Evolutionary conservation across 2,797 vertebrate genomes (phyloP).

Genomic region (Furcifer pardalis): DNA sequence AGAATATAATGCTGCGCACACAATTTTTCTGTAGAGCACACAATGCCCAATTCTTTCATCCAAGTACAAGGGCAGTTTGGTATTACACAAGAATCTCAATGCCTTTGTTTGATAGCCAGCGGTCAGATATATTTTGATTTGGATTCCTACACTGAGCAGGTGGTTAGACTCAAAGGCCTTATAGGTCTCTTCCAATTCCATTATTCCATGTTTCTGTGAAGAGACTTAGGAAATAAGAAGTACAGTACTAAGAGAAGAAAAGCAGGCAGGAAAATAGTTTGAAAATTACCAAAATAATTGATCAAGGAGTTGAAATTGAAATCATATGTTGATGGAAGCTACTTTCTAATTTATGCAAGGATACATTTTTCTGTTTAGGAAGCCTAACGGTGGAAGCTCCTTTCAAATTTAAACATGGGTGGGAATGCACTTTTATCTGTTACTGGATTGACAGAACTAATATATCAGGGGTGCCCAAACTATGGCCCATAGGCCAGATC

Average conservation of each 20-base stretch:
- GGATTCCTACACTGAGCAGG: too few species aligned
- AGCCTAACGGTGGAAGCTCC: not conserved
- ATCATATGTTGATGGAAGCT: not conserved
- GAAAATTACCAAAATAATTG: constrained; percentile 1
- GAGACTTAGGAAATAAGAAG: not conserved
- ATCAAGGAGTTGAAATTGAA: not conserved
- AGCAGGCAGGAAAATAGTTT: not conserved
- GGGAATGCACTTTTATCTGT: not conserved
- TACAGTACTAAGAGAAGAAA: not conserved
- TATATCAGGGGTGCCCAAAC: too few species aligned
- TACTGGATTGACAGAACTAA: not conserved
- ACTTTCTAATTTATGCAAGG: not conserved
- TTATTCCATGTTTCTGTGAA: not conserved
- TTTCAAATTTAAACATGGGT: not conserved
- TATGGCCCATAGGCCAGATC: too few species aligned
- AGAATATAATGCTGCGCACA: not conserved
- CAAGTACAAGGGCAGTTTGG: not conserved
- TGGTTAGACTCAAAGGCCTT: too few species aligned
- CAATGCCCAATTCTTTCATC: not conserved
- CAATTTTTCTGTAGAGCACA: not conserved
- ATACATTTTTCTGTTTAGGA: not conserved
- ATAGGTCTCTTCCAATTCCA: too few species aligned
- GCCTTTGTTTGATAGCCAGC: too few species aligned
- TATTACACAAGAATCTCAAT: too few species aligned
- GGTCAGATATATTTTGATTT: too few species aligned